Conservation (phyloP, 2,113 vertebrate species). For the Atrichornis clamosus region DNA sequence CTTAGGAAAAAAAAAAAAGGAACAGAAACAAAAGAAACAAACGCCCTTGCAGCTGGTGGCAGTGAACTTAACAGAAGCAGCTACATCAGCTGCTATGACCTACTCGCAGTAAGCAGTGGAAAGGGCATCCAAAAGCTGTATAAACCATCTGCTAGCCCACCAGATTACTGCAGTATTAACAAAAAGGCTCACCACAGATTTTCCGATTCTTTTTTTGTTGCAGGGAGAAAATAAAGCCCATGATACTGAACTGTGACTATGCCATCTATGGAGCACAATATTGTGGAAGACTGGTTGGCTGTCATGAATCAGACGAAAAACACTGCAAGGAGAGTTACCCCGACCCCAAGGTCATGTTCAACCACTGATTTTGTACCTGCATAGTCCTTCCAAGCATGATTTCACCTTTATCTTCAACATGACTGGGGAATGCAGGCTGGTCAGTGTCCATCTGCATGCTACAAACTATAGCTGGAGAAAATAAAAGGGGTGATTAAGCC, state of each 20-base stretch:
- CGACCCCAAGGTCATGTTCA: not conserved
- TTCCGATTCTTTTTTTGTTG: not conserved
- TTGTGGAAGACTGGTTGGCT: not conserved
- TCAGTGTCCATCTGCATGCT: not conserved
- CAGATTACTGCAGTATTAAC: not conserved
- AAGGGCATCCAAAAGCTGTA: not conserved
- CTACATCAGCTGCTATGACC: not conserved
- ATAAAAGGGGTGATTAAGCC: not conserved
- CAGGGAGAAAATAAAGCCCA: not conserved
- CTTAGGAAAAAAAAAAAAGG: not conserved
- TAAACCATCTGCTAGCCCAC: not conserved
- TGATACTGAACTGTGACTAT: not conserved
- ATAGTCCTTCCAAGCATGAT: not conserved
- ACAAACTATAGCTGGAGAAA: not conserved
- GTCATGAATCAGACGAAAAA: not conserved
- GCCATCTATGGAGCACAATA: not conserved
- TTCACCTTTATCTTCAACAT: not conserved
- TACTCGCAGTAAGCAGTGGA: not conserved
- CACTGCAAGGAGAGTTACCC: not conserved
- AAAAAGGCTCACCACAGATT: not conserved
- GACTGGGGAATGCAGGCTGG: not conserved
- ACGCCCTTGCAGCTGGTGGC: not conserved
- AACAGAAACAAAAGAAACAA: not conserved
- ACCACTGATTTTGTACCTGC: not conserved
- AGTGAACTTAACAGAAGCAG: not conserved